These are phyloP conservation scores for Otolemur crassicaudatus DNA, from an alignment of 2,797 vertebrate genomes.

Conservation along the genomic window DNA sequence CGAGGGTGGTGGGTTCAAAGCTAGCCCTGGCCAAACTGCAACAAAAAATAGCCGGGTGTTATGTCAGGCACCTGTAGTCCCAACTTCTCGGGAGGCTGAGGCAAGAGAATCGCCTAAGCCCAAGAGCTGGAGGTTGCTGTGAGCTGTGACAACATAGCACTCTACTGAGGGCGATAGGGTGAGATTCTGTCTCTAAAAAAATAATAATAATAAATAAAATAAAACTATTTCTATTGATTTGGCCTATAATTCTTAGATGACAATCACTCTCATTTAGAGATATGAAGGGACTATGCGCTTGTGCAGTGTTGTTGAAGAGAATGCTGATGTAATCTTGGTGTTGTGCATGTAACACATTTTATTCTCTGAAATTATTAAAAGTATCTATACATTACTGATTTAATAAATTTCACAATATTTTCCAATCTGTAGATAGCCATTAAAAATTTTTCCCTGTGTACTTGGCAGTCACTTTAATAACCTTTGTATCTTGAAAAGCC, in stretches of 20 bases:
- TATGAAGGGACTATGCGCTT: accelerated
- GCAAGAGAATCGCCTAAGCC: too few species aligned
- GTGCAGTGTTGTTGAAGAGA: not conserved
- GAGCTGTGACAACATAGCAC: too few species aligned
- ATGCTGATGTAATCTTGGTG: not conserved
- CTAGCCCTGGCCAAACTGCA: too few species aligned
- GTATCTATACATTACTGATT: not conserved
- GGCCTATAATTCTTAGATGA: not conserved
- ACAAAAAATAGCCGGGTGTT: too few species aligned
- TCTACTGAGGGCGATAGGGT: too few species aligned
- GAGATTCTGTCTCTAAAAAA: too few species aligned
- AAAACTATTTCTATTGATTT: not conserved
- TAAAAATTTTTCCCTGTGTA: not conserved
- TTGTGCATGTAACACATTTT: not conserved
- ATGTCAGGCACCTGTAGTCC: too few species aligned
- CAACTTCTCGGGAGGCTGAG: too few species aligned
- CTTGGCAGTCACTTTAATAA: not conserved
- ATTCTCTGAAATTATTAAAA: not conserved
- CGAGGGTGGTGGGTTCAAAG: too few species aligned
- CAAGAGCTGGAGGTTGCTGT: too few species aligned
- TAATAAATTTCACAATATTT: not conserved
- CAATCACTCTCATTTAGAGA: not conserved
- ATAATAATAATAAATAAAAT: too few species aligned
- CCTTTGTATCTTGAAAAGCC: not conserved
- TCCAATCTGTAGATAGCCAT: not conserved